Base-by-base conservation (phyloP, 2,113 vertebrate species). In the Helogale parvula region DNA sequence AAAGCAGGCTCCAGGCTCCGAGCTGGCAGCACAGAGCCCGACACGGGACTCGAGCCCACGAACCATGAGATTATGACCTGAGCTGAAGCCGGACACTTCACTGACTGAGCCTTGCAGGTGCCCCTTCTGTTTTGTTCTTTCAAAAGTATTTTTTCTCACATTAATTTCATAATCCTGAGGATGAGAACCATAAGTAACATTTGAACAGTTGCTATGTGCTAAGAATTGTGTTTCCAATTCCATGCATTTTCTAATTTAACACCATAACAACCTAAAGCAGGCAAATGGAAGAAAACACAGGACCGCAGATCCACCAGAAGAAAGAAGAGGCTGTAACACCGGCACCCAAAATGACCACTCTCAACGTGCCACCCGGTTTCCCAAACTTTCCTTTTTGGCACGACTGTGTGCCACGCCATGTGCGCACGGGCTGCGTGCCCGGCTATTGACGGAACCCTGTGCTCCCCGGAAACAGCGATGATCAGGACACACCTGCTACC, bases 371-470 rank as follows among this genome's bases (percentile, higher is more conserved):
- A 3, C 15, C 33, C n/a, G n/a, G 15, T 35, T 27, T 19, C 45
- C 74, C 72, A 88, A 13, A n/a, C 23, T 54, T 15, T 54, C 21
- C 35, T 45, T n/a, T 60, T 3, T 74, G 69, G 17, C 52, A 0
- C 1, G 12, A 21, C 13, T 41, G 21, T 3, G 11, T 13, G 15
- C 41, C 29, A 50, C 50, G 10, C 16, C 21, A 29, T 0, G 1
- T 66, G 17, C 21, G 2, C 15, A 2, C 5, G 15, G 7, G 4
- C 60, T 8, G 17, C 33, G 25, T 17, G 3, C 16, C 41, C 2
- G 77, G 50, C 19, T 31, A 0, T 4, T 17, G 50, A 38, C 4
- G n/a, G 45, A 16, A 4, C 5, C 33, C 81, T 10, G 8, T 35
- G 60, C 33, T 29, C 54, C 57, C 7, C 3, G 14, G 0, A 10